Conservation (phyloP, 92 coral and sea anemone species). For the Pocillopora meandrina region DNA sequence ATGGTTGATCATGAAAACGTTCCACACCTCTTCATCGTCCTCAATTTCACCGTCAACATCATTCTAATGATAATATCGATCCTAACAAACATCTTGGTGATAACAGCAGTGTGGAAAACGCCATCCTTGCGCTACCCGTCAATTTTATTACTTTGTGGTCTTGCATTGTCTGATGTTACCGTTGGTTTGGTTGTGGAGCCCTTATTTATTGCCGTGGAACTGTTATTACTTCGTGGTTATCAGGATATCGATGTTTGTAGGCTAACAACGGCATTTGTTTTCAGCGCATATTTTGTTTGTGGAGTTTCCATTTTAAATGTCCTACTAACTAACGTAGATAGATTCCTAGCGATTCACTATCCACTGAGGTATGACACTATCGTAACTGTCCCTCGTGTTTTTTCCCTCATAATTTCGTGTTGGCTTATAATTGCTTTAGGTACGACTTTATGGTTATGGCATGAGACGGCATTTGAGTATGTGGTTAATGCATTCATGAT, state of each 20-base stretch:
- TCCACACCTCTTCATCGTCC: not conserved
- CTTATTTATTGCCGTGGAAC: constrained; percentile 2
- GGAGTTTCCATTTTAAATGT: constrained; percentile 4
- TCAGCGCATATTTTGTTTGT: not conserved
- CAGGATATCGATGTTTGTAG: not conserved
- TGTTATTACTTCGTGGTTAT: constrained; percentile 7
- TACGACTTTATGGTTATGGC: not conserved
- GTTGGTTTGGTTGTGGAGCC: constrained; percentile 24
- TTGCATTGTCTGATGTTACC: constrained; percentile 16
- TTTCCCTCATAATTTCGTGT: not conserved
- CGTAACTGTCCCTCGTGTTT: constrained; percentile 1
- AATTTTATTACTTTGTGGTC: constrained; percentile 5
- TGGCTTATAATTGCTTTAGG: not conserved
- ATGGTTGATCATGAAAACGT: not conserved
- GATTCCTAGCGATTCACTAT: constrained; percentile 15
- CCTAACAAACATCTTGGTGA: constrained; percentile 11
- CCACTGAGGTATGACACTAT: constrained; percentile 1
- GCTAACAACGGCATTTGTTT: not conserved
- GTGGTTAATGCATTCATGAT: not conserved
- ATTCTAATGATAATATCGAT: not conserved
- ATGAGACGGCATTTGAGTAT: not conserved
- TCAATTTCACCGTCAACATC: not conserved
- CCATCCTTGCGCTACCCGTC: constrained; percentile 20
- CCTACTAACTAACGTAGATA: not conserved
- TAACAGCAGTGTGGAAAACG: constrained; percentile 15